These are phyloP conservation scores for Lucinisca nassula DNA, from an alignment of 2,888 invertebrate genomes.

Conservation along the genomic window DNA sequence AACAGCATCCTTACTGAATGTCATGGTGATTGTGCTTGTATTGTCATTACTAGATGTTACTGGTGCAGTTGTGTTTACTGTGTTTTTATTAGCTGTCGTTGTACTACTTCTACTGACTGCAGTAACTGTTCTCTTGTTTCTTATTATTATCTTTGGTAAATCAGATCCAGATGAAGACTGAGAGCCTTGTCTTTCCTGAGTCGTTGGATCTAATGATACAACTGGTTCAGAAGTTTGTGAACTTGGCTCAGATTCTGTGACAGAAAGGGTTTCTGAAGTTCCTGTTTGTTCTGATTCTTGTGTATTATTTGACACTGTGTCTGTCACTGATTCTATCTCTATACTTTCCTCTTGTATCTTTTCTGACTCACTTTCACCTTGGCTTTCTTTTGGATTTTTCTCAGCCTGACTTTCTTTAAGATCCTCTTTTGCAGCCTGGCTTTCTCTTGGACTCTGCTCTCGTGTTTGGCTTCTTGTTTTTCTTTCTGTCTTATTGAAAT, in stretches of 20 bases:
- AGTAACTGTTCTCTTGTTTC: neutral
- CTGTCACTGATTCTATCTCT: constrained; percentile 2
- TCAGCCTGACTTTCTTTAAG: neutral
- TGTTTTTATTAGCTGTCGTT: neutral
- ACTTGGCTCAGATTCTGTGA: constrained; percentile 19
- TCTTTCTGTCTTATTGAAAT: constrained; percentile 67
- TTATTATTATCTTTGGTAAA: neutral
- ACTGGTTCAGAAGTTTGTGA: neutral
- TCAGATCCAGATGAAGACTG: neutral
- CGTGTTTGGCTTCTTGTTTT: neutral
- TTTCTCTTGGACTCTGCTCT: neutral
- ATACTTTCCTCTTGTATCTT: constrained; percentile 53
- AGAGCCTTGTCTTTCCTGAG: neutral
- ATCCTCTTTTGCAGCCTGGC: neutral
- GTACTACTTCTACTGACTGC: neutral
- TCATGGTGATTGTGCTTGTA: no score
- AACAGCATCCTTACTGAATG: no score
- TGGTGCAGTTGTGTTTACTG: neutral
- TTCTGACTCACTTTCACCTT: constrained; percentile 37
- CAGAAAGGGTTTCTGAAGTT: constrained; percentile 38
- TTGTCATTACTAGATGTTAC: no score
- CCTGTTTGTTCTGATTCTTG: constrained; percentile 25
- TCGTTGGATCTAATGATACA: neutral
- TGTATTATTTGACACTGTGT: neutral
- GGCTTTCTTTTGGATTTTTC: neutral